Conservation (phyloP, 1,140 invertebrate species). For the Zaprionus inermis region DNA sequence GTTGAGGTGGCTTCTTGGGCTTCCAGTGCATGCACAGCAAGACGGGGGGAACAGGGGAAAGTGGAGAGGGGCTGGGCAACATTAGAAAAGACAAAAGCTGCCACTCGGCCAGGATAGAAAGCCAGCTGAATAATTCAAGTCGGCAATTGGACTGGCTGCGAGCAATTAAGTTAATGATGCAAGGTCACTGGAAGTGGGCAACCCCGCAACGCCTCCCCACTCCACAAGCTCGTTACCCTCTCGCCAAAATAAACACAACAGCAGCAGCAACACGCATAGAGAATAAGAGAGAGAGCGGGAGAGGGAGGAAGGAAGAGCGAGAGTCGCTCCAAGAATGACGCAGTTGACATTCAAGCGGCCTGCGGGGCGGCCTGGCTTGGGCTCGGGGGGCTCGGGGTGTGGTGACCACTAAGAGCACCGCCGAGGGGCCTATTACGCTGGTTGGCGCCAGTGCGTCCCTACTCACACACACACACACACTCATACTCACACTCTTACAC, state of each 20-base stretch:
- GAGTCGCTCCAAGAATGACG: slow-evolving; percentile 59
- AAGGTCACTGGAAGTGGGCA: slow-evolving; percentile 77
- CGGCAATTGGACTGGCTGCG: slow-evolving; percentile 70
- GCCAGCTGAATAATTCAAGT: slow-evolving; percentile 74
- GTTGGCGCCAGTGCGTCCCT: slow-evolving; percentile 67
- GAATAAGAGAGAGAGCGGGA: neutral
- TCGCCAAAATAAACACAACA: slow-evolving; percentile 23
- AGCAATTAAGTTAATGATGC: slow-evolving; percentile 81
- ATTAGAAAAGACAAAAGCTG: slow-evolving; percentile 67
- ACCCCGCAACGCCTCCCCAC: neutral
- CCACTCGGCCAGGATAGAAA: slow-evolving; percentile 49
- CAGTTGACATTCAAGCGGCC: slow-evolving; percentile 62
- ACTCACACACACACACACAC: slow-evolving; percentile 51
- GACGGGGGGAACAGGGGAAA: neutral
- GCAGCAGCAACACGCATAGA: neutral
- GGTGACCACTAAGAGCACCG: slow-evolving; percentile 47
- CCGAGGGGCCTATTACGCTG: slow-evolving; percentile 64
- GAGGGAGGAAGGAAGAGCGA: slow-evolving; percentile 2
- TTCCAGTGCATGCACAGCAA: slow-evolving; percentile 37
- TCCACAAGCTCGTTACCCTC: neutral
- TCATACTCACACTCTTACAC: slow-evolving; percentile 50
- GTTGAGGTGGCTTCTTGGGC: neutral
- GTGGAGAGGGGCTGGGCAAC: slow-evolving; percentile 11
- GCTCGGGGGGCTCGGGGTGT: slow-evolving; percentile 6
- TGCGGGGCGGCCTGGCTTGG: neutral